These are phyloP conservation scores for Indri indri DNA, from an alignment of 2,113 vertebrate species.

Conservation along the genomic window DNA sequence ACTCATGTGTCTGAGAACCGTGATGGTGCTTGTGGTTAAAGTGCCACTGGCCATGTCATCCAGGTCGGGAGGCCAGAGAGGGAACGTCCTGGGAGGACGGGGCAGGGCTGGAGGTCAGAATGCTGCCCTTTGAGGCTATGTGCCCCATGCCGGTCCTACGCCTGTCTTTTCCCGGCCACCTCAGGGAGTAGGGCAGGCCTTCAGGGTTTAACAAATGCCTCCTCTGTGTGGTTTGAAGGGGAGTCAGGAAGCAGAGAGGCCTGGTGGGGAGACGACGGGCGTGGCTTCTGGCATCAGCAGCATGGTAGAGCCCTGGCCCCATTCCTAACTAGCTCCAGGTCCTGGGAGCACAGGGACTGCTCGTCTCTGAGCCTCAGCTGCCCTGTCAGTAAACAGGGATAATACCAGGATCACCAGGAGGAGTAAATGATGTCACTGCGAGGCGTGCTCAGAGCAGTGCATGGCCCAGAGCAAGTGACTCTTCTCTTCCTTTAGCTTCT, in stretches of 20 bases:
- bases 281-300: background rate
- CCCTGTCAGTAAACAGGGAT: background rate
- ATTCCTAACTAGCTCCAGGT: background rate
- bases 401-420: background rate
- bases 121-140: background rate
- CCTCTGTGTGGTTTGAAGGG: background rate
- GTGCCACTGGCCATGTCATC: background rate
- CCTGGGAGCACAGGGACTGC: background rate
- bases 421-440: background rate
- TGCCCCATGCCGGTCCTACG: background rate
- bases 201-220: background rate
- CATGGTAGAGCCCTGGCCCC: background rate
- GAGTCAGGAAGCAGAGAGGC: background rate
- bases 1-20: background rate
- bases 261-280: background rate
- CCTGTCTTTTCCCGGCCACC: background rate
- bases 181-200: background rate
- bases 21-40: background rate
- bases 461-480: background rate
- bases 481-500: background rate
- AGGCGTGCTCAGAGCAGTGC: background rate
- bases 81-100: fast-evolving
- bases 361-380: background rate
- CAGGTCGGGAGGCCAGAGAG: background rate
- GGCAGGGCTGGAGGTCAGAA: background rate